These are phyloP conservation scores for Drosophila multiciliata DNA, from an alignment of 2,888 invertebrate genomes.

Conservation along the genomic window DNA sequence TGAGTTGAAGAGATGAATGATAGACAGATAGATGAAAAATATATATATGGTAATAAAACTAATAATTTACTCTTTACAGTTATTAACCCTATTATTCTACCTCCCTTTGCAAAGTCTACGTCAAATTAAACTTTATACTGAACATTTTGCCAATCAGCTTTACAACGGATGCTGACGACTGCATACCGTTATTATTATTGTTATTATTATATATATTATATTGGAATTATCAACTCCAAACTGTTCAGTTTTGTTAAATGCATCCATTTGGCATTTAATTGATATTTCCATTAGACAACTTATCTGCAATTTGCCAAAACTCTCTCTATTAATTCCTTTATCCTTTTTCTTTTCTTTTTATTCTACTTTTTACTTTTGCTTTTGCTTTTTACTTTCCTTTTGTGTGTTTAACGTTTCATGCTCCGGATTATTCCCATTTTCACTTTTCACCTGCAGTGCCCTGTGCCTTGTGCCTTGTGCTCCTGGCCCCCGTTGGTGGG, in stretches of 20 bases:
- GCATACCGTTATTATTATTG: too few species aligned
- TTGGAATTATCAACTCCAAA: neutral
- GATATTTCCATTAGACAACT: slow-evolving; percentile 44
- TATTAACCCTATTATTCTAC: neutral
- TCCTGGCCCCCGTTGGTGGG: slow-evolving; percentile 7
- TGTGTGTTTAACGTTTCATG: slow-evolving; percentile 30
- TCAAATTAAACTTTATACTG: neutral
- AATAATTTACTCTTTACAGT: neutral
- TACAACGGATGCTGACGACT: too few species aligned
- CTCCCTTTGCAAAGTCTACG: neutral
- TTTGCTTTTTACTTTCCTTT: neutral
- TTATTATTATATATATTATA: too few species aligned
- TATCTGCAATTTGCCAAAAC: slow-evolving; percentile 9
- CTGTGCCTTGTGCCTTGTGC: neutral
- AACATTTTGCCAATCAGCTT: neutral
- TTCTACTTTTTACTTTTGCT: neutral
- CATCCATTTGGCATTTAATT: slow-evolving; percentile 49
- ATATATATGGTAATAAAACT: neutral
- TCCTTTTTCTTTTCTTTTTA: neutral
- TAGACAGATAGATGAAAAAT: neutral
- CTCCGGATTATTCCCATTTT: slow-evolving; percentile 39
- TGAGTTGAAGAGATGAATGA: neutral
- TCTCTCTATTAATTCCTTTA: slow-evolving; percentile 26
- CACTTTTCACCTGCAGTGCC: slow-evolving; percentile 52
- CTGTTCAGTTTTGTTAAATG: neutral